These are phyloP conservation scores for Leptopilina drosophilae DNA, from an alignment of 2,888 invertebrate species.

Conservation along the genomic window DNA sequence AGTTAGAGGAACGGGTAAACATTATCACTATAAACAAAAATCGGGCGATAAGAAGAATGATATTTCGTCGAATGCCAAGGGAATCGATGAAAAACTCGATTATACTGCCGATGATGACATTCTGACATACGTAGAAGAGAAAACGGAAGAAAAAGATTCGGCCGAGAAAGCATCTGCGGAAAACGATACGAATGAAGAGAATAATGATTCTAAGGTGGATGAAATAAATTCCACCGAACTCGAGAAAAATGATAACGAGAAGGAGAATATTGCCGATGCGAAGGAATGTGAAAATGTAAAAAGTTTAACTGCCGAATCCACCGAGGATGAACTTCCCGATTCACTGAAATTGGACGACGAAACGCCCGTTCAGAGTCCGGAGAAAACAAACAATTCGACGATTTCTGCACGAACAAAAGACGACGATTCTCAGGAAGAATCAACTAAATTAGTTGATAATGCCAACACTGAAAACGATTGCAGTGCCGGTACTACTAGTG, in stretches of 20 bases:
- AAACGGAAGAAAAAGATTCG: not conserved
- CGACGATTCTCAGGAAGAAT: conserved; percentile 14
- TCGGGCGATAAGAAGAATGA: not conserved
- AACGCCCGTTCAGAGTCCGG: not conserved
- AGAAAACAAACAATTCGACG: not conserved
- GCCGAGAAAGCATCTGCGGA: not conserved
- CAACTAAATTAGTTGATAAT: conserved; percentile 32
- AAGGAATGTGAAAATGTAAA: not conserved
- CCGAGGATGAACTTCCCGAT: not conserved
- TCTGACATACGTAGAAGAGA: not conserved
- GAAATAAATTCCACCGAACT: not conserved
- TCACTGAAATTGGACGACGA: not conserved
- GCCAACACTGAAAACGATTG: not conserved
- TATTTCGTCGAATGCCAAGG: conserved; percentile 24
- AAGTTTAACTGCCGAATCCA: not conserved
- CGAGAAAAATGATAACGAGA: conserved; percentile 1
- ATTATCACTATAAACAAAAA: conserved; percentile 9
- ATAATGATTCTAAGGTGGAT: not conserved
- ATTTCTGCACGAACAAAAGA: conserved; percentile 16
- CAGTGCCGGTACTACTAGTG: conserved; percentile 4
- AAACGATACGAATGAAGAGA: not conserved
- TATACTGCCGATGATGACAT: not conserved
- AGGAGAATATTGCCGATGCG: not conserved
- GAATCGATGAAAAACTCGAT: not conserved
- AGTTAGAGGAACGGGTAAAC: not conserved